Evolutionary conservation across 2,113 vertebrate species (phyloP), one percentile per base, ranked within the genome.

Genomic region (Boleophthalmus pectinirostris): DNA sequence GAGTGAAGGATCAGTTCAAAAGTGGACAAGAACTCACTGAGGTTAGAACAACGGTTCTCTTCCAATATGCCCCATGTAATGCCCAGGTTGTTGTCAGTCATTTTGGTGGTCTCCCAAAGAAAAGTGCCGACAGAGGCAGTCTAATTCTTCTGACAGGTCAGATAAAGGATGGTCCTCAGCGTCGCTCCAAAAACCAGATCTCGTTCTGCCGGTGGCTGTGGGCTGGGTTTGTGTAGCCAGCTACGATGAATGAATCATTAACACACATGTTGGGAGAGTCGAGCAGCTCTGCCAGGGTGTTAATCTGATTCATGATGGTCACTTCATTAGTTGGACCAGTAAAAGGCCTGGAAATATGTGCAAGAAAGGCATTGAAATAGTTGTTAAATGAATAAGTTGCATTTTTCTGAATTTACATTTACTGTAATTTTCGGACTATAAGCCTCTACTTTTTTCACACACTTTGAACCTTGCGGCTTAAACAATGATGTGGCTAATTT

Each of bases 201-300:
- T 97, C 95, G 2, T 96, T 97, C 66, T 92, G 92, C 3, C 94
- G 93, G 63, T 93, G 84, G 83, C 87, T 88, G 21, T 94, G 94
- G 0, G 96, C 95, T 0, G 96, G 96, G 77, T 96, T 97, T n/a
- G 94, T 96, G 83, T 96, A 97, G 63, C 94, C 94, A 0, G 96
- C 96, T 21, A 97, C 90, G 16, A 97, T 95, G 90, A 96, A 96
- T 0, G 94, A 94, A 75, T 96, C 89, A 20, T 77, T 93, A 75
- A 93, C 46, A 4, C 84, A 94, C 18, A 89, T 1, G 18, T 76
- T 91, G 0, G 94, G 93, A 4, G 85, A 86, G 69, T 95, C 94
- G n/a, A 97, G 90, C 11, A 94, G 56, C 73, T 94, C 95, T 0
- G 91, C 93, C 92, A 96, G 60, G 63, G 85, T 23, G 57, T 56